phyloP scores from a whole-genome alignment of 2,113 vertebrate species.

The Crotalus tigris region DNA sequence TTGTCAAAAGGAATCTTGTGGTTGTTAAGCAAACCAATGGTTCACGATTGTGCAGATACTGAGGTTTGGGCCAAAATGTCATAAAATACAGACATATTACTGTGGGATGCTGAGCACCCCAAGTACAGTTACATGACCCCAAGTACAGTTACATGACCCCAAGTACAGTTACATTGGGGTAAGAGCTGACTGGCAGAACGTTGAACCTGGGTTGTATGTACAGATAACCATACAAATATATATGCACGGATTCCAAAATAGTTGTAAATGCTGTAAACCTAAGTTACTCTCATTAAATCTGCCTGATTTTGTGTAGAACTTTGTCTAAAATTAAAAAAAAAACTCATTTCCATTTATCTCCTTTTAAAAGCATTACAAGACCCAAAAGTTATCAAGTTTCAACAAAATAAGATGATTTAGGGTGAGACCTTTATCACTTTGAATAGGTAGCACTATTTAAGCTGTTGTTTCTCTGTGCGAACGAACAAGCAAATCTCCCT shows the following conservation, averaged over 20 bases:
- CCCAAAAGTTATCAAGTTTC: conserved; percentile 1
- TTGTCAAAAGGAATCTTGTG: not conserved
- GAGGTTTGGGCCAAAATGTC: not conserved
- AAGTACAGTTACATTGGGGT: not conserved
- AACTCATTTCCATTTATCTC: conserved; percentile 5
- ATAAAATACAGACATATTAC: not conserved
- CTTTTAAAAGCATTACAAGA: conserved; percentile 4
- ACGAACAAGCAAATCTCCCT: not conserved
- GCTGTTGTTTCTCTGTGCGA: not conserved
- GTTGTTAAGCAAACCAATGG: not conserved
- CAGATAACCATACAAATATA: not conserved
- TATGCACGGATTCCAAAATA: not conserved
- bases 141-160: not conserved
- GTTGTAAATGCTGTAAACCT: not conserved
- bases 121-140: not conserved
- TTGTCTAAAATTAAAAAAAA: not conserved
- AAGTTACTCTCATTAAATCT: not conserved
- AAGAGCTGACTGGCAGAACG: not conserved
- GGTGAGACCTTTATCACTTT: not conserved
- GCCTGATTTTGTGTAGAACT: not conserved
- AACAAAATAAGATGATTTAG: not conserved
- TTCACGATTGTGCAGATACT: not conserved
- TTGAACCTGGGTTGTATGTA: not conserved
- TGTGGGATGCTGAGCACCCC: not conserved
- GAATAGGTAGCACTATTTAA: conserved; percentile 1